A percentile compares a stretch with the other conserved stretches of the same genome.
Evolutionary conservation across 2,797 vertebrate species (phyloP).

Genomic region (Phoebastria nigripes): DNA sequence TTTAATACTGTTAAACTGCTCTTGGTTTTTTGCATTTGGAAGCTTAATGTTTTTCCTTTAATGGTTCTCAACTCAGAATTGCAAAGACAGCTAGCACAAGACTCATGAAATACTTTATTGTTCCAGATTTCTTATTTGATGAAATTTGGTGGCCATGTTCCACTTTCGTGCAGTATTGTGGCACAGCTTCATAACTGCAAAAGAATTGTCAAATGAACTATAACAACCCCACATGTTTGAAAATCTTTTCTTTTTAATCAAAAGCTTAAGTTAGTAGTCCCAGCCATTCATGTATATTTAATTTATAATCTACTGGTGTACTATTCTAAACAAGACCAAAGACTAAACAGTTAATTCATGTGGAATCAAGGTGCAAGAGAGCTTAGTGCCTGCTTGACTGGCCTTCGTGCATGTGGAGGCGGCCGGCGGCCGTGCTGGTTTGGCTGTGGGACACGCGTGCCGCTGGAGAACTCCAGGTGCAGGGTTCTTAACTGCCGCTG

Average conservation of each 20-base stretch:
- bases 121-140: neutral
- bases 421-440: accelerated
- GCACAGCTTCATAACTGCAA: neutral
- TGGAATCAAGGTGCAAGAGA: neutral
- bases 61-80: neutral
- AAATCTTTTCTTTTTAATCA: neutral
- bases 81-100: neutral
- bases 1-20: neutral
- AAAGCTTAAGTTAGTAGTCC: neutral
- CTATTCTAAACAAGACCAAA: neutral
- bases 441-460: accelerated
- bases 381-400: neutral
- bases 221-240: accelerated
- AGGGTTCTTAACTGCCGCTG: accelerated
- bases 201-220: neutral
- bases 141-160: neutral
- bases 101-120: neutral
- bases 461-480: accelerated
- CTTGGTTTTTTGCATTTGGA: neutral
- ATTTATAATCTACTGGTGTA: neutral
- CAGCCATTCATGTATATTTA: neutral
- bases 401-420: accelerated
- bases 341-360: neutral
- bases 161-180: neutral
- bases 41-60: neutral